A percentile compares a stretch with the other conserved stretches of the same genome.
Conservation (phyloP, 2,113 vertebrate genomes). For the Pseudopodoces humilis region DNA sequence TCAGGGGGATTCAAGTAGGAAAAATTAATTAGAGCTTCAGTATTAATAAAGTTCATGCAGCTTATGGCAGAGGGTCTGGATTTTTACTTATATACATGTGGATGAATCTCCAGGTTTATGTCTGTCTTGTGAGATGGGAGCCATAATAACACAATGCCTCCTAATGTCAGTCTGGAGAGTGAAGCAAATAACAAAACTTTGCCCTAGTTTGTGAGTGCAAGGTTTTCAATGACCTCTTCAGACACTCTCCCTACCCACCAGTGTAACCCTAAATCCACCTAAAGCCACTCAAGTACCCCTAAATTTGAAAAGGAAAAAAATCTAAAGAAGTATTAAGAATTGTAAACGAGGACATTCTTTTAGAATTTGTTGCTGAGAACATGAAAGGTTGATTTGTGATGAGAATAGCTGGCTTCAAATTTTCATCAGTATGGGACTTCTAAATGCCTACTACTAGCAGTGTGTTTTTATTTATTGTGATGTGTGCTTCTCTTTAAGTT, state of each 20-base stretch:
- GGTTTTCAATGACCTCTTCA: background rate
- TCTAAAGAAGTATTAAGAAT: background rate
- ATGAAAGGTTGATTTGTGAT: conserved; percentile 45
- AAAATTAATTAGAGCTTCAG: background rate
- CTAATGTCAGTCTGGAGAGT: background rate
- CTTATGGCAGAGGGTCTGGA: background rate
- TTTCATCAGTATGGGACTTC: conserved; percentile 49
- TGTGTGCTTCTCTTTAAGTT: conserved; percentile 48
- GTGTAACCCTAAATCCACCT: background rate
- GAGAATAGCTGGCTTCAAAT: background rate
- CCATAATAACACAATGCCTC: background rate
- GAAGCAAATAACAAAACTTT: background rate
- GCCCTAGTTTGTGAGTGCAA: background rate
- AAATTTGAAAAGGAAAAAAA: background rate
- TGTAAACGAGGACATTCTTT: conserved; percentile 1
- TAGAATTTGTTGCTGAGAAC: conserved; percentile 16
- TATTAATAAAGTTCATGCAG: background rate
- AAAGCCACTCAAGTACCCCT: background rate
- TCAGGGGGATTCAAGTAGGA: background rate
- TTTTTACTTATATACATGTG: background rate
- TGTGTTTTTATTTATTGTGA: conserved; percentile 49
- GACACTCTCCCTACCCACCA: background rate
- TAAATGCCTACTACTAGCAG: conserved; percentile 39
- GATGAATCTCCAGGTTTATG: background rate
- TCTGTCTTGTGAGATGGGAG: background rate